These are phyloP conservation scores for Megaleporinus macrocephalus DNA, from an alignment of 2,113 vertebrate species.

Conservation along the genomic window DNA sequence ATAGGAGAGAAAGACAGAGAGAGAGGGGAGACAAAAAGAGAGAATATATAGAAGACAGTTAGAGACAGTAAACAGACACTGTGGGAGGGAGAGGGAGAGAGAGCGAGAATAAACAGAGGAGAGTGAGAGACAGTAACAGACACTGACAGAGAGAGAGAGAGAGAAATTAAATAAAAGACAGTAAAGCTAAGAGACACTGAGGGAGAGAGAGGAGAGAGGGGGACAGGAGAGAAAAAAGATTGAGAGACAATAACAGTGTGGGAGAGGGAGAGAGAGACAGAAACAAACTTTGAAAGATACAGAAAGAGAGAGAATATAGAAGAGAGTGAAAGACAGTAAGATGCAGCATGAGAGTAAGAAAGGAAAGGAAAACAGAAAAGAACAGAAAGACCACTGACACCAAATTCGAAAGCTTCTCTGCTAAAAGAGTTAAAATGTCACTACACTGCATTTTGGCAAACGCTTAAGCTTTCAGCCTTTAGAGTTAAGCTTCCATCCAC, in stretches of 20 bases:
- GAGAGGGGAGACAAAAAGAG: constrained; percentile 53
- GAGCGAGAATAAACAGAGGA: too few species aligned
- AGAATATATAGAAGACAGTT: constrained; percentile 75
- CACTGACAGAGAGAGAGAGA: constrained; percentile 73
- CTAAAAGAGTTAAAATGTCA: neutral
- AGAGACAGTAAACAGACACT: neutral
- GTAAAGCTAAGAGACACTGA: constrained; percentile 82
- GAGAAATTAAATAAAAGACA: constrained; percentile 68
- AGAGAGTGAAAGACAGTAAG: constrained; percentile 74
- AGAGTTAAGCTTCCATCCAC: neutral
- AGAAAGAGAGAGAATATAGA: constrained; percentile 19
- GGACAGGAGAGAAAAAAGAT: neutral
- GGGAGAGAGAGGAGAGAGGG: constrained; percentile 58
- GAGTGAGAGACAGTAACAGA: constrained; percentile 80
- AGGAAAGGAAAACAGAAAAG: too few species aligned
- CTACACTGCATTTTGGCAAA: neutral
- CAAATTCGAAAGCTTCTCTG: too few species aligned
- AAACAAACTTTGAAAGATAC: neutral
- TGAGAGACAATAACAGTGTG: neutral
- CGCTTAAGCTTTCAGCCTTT: neutral
- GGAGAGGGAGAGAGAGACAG: too few species aligned
- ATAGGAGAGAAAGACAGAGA: constrained; percentile 73
- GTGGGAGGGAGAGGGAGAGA: neutral
- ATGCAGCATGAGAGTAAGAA: too few species aligned
- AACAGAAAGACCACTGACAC: too few species aligned